Percentiles rank a stretch among this genome's conserved stretches.
These are phyloP conservation scores for Limenitis arthemis DNA, from an alignment of 2,888 invertebrate genomes.

Conservation along the genomic window DNA sequence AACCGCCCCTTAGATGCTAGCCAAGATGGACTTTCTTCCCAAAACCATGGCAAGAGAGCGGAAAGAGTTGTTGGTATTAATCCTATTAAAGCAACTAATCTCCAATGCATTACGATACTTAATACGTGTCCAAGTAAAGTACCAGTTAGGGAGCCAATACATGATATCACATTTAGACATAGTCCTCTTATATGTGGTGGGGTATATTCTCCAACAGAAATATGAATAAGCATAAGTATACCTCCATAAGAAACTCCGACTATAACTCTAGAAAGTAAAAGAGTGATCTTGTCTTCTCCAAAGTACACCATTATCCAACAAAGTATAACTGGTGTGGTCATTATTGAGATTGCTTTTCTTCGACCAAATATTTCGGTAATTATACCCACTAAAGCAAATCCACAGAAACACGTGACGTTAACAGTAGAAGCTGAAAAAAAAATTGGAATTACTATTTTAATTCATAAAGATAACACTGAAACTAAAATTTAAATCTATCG, in stretches of 20 bases:
- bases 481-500: too few relatives aligned
- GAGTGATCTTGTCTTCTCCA: constrained; percentile 14
- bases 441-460: too few relatives aligned
- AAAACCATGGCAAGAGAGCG: constrained; percentile 25
- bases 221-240: constrained; percentile 20
- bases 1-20: constrained; percentile 31
- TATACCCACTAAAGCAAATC: constrained; percentile 19
- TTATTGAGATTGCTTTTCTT: constrained; percentile 19
- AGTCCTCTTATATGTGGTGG: constrained; percentile 23
- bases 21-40: constrained; percentile 32
- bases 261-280: constrained; percentile 23
- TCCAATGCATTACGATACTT: constrained; percentile 26
- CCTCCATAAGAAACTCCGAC: constrained; percentile 28
- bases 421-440: constrained; percentile 25
- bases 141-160: constrained; percentile 22
- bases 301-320: constrained; percentile 26
- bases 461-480: too few relatives aligned
- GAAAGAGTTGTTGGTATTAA: constrained; percentile 22
- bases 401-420: constrained; percentile 21
- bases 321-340: constrained; percentile 21
- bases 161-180: constrained; percentile 19
- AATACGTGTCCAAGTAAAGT: constrained; percentile 24
- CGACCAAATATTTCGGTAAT: constrained; percentile 24
- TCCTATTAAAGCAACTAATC: constrained; percentile 25
- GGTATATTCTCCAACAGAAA: constrained; percentile 27